Percentiles rank a stretch among this genome's conserved stretches.
These are phyloP conservation scores for Allophyes oxyacanthae DNA, from an alignment of 2,888 invertebrate species.

Conservation along the genomic window DNA sequence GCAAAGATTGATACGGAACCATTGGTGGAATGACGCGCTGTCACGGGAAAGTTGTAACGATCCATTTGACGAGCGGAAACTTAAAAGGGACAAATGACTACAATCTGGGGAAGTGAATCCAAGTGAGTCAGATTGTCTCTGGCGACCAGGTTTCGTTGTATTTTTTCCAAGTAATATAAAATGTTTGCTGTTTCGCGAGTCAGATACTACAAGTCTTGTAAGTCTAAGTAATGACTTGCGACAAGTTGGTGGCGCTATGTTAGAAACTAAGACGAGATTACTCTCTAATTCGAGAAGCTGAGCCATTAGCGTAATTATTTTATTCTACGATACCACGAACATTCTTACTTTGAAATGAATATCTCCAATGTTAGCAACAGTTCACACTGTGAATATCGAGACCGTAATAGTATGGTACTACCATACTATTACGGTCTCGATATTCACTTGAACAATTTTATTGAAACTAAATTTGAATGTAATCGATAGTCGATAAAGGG, in stretches of 20 bases:
- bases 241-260: constrained; percentile 13
- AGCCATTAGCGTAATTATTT: constrained; percentile 10
- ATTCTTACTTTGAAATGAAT: constrained; percentile 5
- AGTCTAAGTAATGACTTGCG: constrained; percentile 41
- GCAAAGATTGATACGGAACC: constrained; percentile 50
- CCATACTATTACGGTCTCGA: no score
- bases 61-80: constrained; percentile 40
- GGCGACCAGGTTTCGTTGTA: constrained; percentile 27
- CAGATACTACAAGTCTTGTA: constrained; percentile 17
- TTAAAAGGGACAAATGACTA: constrained; percentile 48
- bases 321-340: not conserved
- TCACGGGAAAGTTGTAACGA: constrained; percentile 39
- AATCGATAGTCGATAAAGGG: constrained; percentile 39
- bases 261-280: constrained; percentile 11
- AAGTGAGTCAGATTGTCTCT: constrained; percentile 23
- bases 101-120: constrained; percentile 47
- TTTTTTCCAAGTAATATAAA: constrained; percentile 27
- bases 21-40: constrained; percentile 41
- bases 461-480: constrained; percentile 32
- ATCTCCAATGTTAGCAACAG: constrained; percentile 12
- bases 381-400: no score
- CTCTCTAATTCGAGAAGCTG: not conserved
- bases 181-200: constrained; percentile 13
- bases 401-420: no score
- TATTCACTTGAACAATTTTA: constrained; percentile 32